Conservation (phyloP, 1,140 invertebrate genomes). For the Drosophila nebulosa region DNA sequence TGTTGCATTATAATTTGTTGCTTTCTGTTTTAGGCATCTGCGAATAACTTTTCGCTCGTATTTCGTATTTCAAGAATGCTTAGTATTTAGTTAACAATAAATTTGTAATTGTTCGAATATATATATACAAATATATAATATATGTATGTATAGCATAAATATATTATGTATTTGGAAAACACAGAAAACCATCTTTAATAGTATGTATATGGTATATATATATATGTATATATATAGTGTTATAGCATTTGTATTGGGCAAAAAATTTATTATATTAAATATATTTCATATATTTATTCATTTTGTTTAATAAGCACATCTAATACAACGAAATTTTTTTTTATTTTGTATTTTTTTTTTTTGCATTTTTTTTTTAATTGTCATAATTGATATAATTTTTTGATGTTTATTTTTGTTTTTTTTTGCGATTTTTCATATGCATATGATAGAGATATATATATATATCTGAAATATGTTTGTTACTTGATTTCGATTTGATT, state of each 20-base stretch:
- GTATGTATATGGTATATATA: slow-evolving; percentile 34
- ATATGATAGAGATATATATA: slow-evolving; percentile 27
- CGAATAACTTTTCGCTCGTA: background rate
- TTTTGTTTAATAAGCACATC: slow-evolving; percentile 56
- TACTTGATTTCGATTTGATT: slow-evolving; percentile 55
- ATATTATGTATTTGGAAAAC: slow-evolving; percentile 47
- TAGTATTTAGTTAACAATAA: slow-evolving; percentile 78
- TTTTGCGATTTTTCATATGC: slow-evolving; percentile 20
- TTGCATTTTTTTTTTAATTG: slow-evolving; percentile 4
- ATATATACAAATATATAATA: slow-evolving; percentile 54
- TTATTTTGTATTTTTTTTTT: slow-evolving; percentile 40
- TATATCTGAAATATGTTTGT: slow-evolving; percentile 42
- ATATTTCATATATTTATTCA: slow-evolving; percentile 15
- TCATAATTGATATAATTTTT: slow-evolving; percentile 40
- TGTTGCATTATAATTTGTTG: slow-evolving; percentile 31
- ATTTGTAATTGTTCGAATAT: slow-evolving; percentile 26
- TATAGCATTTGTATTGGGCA: slow-evolving; percentile 25
- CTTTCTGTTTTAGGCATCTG: slow-evolving; percentile 9
- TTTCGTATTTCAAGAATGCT: slow-evolving; percentile 37
- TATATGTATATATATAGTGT: slow-evolving; percentile 40
- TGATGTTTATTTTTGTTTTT: slow-evolving; percentile 17
- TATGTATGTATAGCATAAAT: slow-evolving; percentile 47
- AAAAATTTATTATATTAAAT: slow-evolving; percentile 40
- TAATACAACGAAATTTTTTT: slow-evolving; percentile 57
- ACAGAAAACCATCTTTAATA: slow-evolving; percentile 63